Evolutionary conservation across 2,113 vertebrate species (phyloP), one percentile per base, ranked within the genome.

Genomic region (Notarius lentiginosus): DNA sequence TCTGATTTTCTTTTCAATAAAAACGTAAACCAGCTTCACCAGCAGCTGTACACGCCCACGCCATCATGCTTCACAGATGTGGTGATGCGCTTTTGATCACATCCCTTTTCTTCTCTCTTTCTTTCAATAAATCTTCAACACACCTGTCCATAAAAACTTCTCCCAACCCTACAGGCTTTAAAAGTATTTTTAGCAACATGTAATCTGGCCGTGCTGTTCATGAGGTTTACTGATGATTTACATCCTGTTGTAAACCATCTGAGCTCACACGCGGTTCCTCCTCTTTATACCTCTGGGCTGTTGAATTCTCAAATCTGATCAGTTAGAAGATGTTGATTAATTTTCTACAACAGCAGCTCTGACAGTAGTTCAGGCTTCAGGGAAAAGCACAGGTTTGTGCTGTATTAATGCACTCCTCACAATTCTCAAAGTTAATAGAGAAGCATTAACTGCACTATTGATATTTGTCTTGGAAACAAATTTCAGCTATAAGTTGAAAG

Each of bases 51-150:
- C 77, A 34, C 55, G 9, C 55, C 77, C 27, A 80, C 77, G 7
- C 55, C 77, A 60, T 6, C 27, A 56, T 58, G 77, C 77, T 80
- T 80, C 55, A 60, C 55, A 34, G 55, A 80, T 58, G 76, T 56
- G 24, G 11, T 14, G 47, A 55, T 53, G 55, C 22, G 7, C 27
- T 7, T 80, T 80, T 80, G 55, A 80, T 34, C 77, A 22, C 8
- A 0, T 77, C 27, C 77, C 55, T 58, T 56, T 79, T 20, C 76
- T 58, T 56, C 76, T 79, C 18, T 34, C 9, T 30, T 34, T 60
- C 77, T 80, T 80, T 80, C 15, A 34, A 58, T 58, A 80, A 58
- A 80, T 80, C 77, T 80, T 34, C 17, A 60, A 5, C 77, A 80
- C 77, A 80, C 77, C 77, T 80, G 77, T 80, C 77, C 9, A 80